Evolutionary conservation across 2,888 invertebrate genomes (phyloP), one percentile per base, ranked within the genome.

Genomic region (Strigamia maritima): DNA sequence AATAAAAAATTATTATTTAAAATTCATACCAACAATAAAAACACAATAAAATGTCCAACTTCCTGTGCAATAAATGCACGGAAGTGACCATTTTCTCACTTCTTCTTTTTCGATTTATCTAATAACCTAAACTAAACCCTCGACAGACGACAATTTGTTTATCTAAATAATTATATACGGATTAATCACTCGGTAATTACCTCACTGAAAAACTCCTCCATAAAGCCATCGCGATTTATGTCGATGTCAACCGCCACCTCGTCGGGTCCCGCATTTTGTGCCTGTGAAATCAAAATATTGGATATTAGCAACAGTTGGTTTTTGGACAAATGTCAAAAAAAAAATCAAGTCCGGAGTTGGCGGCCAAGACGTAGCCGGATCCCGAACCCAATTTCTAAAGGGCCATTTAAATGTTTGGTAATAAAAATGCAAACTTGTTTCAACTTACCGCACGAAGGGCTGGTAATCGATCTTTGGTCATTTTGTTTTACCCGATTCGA

Each of bases 141-240:
- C n/a, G 26, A 24, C 24, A 24, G 26, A 24, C 22, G 8, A 22
- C 7, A 60, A 6, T 24, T 60, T 28, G 26, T n/a, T 70, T 28
- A 26, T 3, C 24, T 22, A 60, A 26, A 70, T 12, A 26, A 19
- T 49, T 65, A 14, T 3, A 16, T 4, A 54, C 0, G 8, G 7
- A 19, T 19, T n/a, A 54, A 54, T 19, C 8, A n/a, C 22, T 19
- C 22, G 7, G n/a, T 54, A 54, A 54, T 70, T 87, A 95, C 96
- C 92, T 98, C 98, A 88, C 95, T 96, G 89, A 99, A 99, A 90
- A 99, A 99, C 88, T 98, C 98, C 87, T 98, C 98, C 98, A 99
- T 98, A 89, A 95, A 98, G 85, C 96, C 95, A 86, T 93, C 93
- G 83, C 90, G 90, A 83, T 93, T 93, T 76, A 84, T 84, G 87